Conservation (phyloP, 2,797 vertebrate species). For the Rallus crepitans region DNA sequence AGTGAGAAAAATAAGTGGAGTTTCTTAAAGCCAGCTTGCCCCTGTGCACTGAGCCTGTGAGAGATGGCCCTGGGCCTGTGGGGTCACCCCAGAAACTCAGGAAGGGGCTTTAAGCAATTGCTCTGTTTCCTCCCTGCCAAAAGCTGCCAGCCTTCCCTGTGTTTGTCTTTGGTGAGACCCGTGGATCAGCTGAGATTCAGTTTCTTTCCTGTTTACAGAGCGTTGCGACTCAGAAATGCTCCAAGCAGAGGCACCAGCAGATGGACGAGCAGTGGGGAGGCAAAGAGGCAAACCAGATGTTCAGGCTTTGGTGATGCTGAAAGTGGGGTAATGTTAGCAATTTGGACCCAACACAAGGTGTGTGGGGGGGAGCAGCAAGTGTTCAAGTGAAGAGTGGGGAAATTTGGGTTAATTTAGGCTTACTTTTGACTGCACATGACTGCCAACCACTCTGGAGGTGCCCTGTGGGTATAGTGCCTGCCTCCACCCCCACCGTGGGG, state of each 20-base stretch:
- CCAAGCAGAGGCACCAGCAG: not conserved
- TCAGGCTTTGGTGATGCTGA: not conserved
- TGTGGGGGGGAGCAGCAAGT: not conserved
- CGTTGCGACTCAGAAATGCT: not conserved
- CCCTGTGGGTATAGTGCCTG: fast-evolving
- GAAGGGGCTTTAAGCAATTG: not conserved
- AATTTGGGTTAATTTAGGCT: not conserved
- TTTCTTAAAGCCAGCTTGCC: not conserved
- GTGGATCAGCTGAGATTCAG: not conserved
- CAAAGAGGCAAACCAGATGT: not conserved
- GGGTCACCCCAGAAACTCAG: not conserved
- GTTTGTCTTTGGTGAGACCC: fast-evolving
- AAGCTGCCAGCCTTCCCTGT: not conserved
- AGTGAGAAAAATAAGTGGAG: not conserved
- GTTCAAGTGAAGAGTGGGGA: not conserved
- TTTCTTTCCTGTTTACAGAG: not conserved
- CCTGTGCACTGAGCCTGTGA: fast-evolving
- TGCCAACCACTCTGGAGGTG: not conserved
- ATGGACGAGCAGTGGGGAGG: not conserved
- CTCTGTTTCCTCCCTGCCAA: not conserved
- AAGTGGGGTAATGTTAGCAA: not conserved
- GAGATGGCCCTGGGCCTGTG: not conserved
- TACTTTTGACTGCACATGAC: not conserved
- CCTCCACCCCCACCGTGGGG: fast-evolving
- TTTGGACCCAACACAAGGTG: not conserved